phyloP scores from a whole-genome alignment of 2,113 vertebrate species.

The Stegastes partitus region DNA sequence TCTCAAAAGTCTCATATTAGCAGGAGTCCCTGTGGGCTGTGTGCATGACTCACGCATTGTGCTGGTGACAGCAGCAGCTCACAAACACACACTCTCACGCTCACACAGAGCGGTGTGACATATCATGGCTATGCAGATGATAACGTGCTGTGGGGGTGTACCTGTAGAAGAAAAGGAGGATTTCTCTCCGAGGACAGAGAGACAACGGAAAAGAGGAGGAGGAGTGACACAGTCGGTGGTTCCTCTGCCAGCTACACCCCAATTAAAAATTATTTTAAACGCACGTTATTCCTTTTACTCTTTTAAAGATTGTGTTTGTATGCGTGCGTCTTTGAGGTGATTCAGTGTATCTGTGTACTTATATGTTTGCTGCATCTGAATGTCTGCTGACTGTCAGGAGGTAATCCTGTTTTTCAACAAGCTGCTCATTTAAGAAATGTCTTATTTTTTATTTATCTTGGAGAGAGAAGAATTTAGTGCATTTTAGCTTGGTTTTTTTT shows the following conservation, averaged over 20 bases:
- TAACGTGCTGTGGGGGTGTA: conserved; percentile 60
- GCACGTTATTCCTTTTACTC: neutral
- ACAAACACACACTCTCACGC: conserved; percentile 42
- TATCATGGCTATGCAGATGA: conserved; percentile 59
- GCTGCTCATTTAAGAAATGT: no score
- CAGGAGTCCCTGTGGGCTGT: conserved; percentile 45
- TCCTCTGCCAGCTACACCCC: conserved; percentile 53
- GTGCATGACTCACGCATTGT: conserved; percentile 58
- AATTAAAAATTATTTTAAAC: conserved; percentile 55
- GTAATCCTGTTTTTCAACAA: no score
- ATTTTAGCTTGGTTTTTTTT: no score
- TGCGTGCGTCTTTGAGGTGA: conserved; percentile 1
- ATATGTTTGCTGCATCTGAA: no score
- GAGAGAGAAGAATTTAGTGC: no score
- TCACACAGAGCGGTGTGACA: conserved; percentile 26
- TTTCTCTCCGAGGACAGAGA: conserved; percentile 64
- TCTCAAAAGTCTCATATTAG: conserved; percentile 48
- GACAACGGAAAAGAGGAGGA: conserved; percentile 51
- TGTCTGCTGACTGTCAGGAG: no score
- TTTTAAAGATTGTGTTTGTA: neutral
- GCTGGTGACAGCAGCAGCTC: conserved; percentile 37
- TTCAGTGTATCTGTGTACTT: neutral
- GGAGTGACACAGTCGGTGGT: conserved; percentile 37
- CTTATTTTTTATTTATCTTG: no score
- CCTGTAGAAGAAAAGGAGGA: conserved; percentile 58